Evolutionary conservation across 1,140 invertebrate genomes (phyloP), one percentile per base, ranked within the genome.

Genomic region (Trigoniulus corallinus): DNA sequence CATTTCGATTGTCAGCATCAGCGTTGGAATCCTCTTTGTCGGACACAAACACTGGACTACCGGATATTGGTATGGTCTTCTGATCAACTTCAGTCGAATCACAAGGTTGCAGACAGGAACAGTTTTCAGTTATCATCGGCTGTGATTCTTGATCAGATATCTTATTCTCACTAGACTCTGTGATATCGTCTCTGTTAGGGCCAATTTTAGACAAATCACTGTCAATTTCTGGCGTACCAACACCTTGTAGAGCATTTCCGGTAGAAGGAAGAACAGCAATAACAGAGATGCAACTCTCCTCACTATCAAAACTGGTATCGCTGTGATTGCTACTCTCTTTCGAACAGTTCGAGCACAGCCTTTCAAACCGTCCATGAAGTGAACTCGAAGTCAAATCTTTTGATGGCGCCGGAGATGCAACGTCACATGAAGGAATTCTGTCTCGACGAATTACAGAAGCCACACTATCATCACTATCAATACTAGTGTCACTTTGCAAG

Each of bases 311-410:
- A 66, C 86, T 89, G 0, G 88, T 91, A 59, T 92, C 87, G 64
- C 85, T 89, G 63, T 91, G 87, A 43, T 91, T 71, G 64, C 86
- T 89, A 60, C 83, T 87, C 60, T 91, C 85, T 67, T 91, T 92
- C 1, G 84, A 87, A 0, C 85, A 62, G 7, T 4, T 7, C 18
- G 4, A 7, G 4, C 4, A 10, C 7, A 44, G 4, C 4, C 42
- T 21, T 7, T 18, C 7, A 44, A 44, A 7, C 4, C 24, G 7
- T 7, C 42, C 18, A 10, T 20, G 42, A 10, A 10, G 7, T 24
- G 4, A 20, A 44, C 4, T 10, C 21, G 18, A 44, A 7, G 29
- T 34, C 7, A 7, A 7, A 7, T 44, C 42, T 7, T 18, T 44
- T 7, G 42, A 44, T 24, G 7, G 7, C 7, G 42, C 18, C 7